Percentiles rank a stretch among this genome's conserved stretches.
These are phyloP conservation scores for Dendronephthya gigantea DNA, from an alignment of 64 coral and sea anemone species.

Conservation along the genomic window DNA sequence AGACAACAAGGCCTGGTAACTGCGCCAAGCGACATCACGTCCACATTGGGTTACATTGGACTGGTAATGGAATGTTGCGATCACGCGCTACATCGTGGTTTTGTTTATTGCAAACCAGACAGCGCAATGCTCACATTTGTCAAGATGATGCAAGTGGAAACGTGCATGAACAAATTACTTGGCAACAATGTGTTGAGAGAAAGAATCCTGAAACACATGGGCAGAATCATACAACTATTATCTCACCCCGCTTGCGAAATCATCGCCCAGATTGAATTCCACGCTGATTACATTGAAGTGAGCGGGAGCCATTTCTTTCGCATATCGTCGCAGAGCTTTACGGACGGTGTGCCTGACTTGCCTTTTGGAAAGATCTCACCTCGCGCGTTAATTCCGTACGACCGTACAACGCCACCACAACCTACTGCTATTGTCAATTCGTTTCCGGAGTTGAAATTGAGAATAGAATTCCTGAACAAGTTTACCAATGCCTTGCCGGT, in stretches of 20 bases:
- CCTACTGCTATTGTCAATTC: background rate
- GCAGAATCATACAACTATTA: background rate
- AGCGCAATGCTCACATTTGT: background rate
- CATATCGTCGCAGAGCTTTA: background rate
- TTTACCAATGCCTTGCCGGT: constrained; percentile 25
- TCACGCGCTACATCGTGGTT: background rate
- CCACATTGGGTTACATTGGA: too few species aligned
- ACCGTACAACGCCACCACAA: background rate
- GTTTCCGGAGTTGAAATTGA: too few species aligned
- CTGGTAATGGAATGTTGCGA: background rate
- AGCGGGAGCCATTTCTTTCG: background rate
- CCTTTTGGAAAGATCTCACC: background rate
- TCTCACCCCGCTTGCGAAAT: background rate
- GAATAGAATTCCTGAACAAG: constrained; percentile 23
- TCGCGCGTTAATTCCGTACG: background rate
- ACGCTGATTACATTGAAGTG: background rate
- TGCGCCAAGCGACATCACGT: too few species aligned
- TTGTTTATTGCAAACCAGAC: background rate
- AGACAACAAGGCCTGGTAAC: too few species aligned
- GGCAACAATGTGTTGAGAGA: background rate
- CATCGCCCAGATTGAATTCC: background rate
- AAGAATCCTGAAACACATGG: background rate
- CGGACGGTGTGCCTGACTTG: background rate
- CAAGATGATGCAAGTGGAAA: background rate
- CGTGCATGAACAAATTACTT: background rate